Percentiles rank a stretch among this genome's conserved stretches.
Conservation (phyloP, 2,113 vertebrate species). For the Serilophus lunatus region DNA sequence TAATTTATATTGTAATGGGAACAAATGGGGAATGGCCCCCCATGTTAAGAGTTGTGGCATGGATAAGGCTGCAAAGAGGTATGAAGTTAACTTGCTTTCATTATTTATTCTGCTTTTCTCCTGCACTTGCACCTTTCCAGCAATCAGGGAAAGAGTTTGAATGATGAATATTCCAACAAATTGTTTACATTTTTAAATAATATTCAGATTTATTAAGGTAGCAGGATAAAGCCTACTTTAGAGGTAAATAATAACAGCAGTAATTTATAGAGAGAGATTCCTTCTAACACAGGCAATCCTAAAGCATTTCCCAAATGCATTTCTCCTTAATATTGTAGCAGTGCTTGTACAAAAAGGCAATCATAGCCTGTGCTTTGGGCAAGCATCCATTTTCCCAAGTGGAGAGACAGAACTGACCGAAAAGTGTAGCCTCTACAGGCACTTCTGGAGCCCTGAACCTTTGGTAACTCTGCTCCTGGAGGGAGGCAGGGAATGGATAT, state of each 20-base stretch:
- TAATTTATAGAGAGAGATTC: background rate
- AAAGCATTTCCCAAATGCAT: background rate
- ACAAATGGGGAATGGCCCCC: background rate
- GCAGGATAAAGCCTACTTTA: background rate
- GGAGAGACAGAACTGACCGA: background rate
- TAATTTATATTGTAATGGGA: background rate
- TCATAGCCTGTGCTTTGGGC: background rate
- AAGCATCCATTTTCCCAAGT: background rate
- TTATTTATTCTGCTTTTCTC: background rate
- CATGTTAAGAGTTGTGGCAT: background rate
- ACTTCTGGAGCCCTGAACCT: background rate
- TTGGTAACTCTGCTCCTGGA: background rate
- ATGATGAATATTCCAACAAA: background rate
- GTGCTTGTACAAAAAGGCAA: background rate
- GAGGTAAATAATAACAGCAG: background rate
- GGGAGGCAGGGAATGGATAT: background rate
- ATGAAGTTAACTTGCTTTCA: background rate
- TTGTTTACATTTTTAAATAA: background rate
- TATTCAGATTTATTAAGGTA: background rate
- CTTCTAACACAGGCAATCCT: background rate
- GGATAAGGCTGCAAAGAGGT: background rate
- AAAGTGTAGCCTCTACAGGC: background rate
- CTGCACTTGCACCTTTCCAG: background rate
- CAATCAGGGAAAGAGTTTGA: background rate
- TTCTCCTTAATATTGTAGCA: background rate